Evolutionary conservation across 2,797 vertebrate genomes (phyloP).

Genomic region (Oreochromis grahami): DNA sequence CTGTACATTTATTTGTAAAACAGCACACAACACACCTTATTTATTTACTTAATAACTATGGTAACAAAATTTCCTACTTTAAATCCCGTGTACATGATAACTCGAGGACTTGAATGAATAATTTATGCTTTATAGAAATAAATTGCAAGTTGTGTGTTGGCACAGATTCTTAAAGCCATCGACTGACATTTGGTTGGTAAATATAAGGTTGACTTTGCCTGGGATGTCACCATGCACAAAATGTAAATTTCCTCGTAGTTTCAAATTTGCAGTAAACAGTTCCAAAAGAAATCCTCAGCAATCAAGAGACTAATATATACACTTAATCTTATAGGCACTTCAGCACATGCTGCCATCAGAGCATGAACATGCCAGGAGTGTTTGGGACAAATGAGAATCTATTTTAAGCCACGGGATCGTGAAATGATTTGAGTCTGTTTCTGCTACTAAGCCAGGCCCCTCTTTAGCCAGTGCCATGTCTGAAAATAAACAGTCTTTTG

Average conservation of each 20-base stretch:
- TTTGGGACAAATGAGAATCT: conserved; percentile 60
- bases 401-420: conserved; percentile 63
- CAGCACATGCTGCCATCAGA: conserved; percentile 44
- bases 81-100: neutral
- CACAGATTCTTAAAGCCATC: conserved; percentile 7
- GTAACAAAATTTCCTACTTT: neutral
- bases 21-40: neutral
- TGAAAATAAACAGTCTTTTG: conserved; percentile 71
- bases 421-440: conserved; percentile 66
- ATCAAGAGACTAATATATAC: conserved; percentile 39
- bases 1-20: neutral
- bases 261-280: conserved; percentile 7
- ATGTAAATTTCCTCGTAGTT: conserved; percentile 2
- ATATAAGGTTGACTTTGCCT: conserved; percentile 9
- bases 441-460: conserved; percentile 44
- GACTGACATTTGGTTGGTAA: conserved; percentile 32
- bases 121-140: neutral
- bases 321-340: conserved; percentile 27
- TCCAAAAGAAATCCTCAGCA: neutral
- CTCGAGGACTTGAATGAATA: neutral
- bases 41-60: neutral
- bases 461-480: conserved; percentile 54
- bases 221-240: conserved; percentile 1
- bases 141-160: neutral
- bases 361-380: conserved; percentile 28